Evolutionary conservation across 2,888 invertebrate genomes (phyloP).

Genomic region (Megastigmus dorsalis): DNA sequence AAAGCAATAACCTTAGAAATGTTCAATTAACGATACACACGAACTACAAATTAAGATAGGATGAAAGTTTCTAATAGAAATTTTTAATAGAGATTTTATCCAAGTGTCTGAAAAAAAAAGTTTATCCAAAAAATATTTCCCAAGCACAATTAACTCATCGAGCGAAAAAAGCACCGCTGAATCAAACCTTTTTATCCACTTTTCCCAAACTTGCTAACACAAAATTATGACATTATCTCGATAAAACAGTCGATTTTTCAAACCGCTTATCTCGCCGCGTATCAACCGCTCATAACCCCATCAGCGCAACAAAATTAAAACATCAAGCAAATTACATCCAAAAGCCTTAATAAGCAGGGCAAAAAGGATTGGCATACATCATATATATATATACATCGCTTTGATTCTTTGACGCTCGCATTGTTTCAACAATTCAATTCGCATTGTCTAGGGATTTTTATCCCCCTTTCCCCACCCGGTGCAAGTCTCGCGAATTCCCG

Average conservation of each 20-base stretch:
- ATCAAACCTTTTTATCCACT: no score
- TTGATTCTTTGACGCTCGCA: no score
- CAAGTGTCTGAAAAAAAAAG: no score
- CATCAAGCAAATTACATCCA: background rate
- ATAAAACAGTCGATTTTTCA: slow-evolving; percentile 30
- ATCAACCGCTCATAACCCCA: background rate
- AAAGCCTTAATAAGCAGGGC: no score
- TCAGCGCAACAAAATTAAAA: slow-evolving; percentile 37
- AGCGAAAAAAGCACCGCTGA: no score
- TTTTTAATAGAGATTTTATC: slow-evolving; percentile 33
- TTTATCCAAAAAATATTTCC: no score
- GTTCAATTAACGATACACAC: background rate
- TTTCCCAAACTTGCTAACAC: no score
- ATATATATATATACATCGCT: background rate
- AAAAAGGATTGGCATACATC: slow-evolving; percentile 1
- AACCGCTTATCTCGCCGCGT: slow-evolving; percentile 12
- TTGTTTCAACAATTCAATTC: no score
- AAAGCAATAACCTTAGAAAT: no score
- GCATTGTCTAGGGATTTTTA: slow-evolving; percentile 29
- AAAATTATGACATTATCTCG: slow-evolving; percentile 44
- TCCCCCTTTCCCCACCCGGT: background rate
- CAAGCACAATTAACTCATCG: no score
- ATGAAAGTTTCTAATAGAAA: slow-evolving; percentile 34
- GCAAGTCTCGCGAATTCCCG: background rate
- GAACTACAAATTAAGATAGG: background rate